Evolutionary conservation across 2,888 invertebrate species (phyloP), one percentile per base, ranked within the genome.

Genomic region (Itoplectis maculator): DNA sequence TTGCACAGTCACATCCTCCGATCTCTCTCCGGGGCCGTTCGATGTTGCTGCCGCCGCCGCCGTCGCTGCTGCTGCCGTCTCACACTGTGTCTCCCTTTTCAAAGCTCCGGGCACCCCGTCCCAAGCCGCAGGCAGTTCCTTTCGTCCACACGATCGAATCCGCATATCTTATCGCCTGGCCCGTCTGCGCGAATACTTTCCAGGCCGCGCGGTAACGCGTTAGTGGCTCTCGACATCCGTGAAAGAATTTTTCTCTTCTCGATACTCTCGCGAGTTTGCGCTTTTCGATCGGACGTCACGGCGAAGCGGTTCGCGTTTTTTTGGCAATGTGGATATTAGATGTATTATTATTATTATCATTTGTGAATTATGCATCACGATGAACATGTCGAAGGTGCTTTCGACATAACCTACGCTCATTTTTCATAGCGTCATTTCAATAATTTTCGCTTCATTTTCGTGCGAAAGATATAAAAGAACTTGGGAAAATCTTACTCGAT

Each of bases 1-100:
- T 85, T 84, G 80, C 81, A 77, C 79, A 82, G 83, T 77, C 81
- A 78, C 79, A 76, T 78, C 77, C 70, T 75, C 75, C 75, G 75
- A 80, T 81, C 77, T 77, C 65, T 59, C 61, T 47, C 74, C 42
- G 47, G 74, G 70, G 49, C 40, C 45, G 37, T 65, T 74, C 69
- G 23, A 49, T 61, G 54, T 42, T 66, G 63, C 72, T 70, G 40
- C 73, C 59, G 23, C 49, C 42, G 54, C 65, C 49, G 66, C 73
- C 59, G 23, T 40, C 42, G 54, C 65, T 51, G 66, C 49, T 51
- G 54, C 65, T 59, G 66, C n/a, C 69, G 61, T 37, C 79, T 66
- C 66, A 66, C 47, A 20, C 35, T 59, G 73, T 77, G 73, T 77
- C 73, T 68, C 70, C 56, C 69, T 74, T 74, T 68, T 45, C 56